Conservation (phyloP, 2,888 invertebrate genomes). For the Diploptera punctata region DNA sequence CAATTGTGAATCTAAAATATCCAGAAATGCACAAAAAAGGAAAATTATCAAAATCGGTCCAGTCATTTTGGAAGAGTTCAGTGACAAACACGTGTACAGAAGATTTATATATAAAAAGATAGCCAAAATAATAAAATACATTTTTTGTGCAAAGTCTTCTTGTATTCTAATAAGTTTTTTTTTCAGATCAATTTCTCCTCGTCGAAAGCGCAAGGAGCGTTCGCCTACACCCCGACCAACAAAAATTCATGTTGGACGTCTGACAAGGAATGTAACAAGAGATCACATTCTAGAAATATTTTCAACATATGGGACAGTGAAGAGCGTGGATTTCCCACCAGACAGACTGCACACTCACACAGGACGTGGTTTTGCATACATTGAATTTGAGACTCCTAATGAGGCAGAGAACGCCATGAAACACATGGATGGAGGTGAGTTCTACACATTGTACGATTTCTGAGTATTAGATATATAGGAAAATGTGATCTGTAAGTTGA, state of each 20-base stretch:
- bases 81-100: no score
- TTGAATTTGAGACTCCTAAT: slow-evolving; percentile 92
- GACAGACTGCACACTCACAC: slow-evolving; percentile 89
- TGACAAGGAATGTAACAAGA: slow-evolving; percentile 91
- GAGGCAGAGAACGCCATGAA: slow-evolving; percentile 99
- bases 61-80: no score
- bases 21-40: no score
- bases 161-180: no score
- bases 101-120: no score
- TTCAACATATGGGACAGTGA: slow-evolving; percentile 84
- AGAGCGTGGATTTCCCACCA: slow-evolving; percentile 86
- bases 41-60: no score
- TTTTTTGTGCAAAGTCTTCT: no score
- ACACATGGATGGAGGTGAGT: slow-evolving; percentile 95
- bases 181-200: slow-evolving; percentile 64
- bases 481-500: no score
- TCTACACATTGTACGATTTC: no score
- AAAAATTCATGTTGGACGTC: slow-evolving; percentile 91
- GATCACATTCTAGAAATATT: slow-evolving; percentile 93
- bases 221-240: slow-evolving; percentile 91
- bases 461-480: no score
- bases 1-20: no score
- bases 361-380: slow-evolving; percentile 93
- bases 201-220: slow-evolving; percentile 75
- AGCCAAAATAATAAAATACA: no score